Conservation (phyloP, 2,888 invertebrate species). For the Dilophus febrilis region DNA sequence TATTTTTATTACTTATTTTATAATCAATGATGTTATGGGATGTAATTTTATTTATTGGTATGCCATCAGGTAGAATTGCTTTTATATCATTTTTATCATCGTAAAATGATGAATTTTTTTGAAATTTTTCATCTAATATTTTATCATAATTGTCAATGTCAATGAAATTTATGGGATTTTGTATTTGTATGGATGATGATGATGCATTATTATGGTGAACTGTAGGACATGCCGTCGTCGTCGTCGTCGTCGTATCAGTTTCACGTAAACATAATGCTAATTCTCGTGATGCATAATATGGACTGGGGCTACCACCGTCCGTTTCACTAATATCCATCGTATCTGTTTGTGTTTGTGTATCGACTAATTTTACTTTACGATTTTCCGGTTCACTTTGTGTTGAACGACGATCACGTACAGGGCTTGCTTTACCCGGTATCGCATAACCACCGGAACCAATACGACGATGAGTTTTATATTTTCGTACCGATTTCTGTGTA, state of each 20-base stretch:
- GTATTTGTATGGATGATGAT: slow-evolving; percentile 7
- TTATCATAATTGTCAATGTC: background rate
- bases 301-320: slow-evolving; percentile 35
- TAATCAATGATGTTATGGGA: too few species aligned
- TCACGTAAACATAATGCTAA: slow-evolving; percentile 16
- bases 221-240: background rate
- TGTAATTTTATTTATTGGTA: too few species aligned
- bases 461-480: slow-evolving; percentile 30
- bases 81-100: too few species aligned
- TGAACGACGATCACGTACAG: slow-evolving; percentile 36
- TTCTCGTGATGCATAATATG: slow-evolving; percentile 23
- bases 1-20: too few species aligned
- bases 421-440: slow-evolving; percentile 31
- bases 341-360: slow-evolving; percentile 50
- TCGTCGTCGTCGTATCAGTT: background rate
- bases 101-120: too few species aligned
- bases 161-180: slow-evolving; percentile 10
- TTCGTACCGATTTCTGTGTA: slow-evolving; percentile 15
- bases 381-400: slow-evolving; percentile 28
- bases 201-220: too few species aligned
- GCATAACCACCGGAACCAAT: slow-evolving; percentile 36
- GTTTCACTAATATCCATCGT: slow-evolving; percentile 42
- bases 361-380: slow-evolving; percentile 33
- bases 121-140: too few species aligned
- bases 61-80: too few species aligned